These are phyloP conservation scores for Trissoscelio sp. DNA, from an alignment of 2,888 invertebrate species.

Conservation along the genomic window DNA sequence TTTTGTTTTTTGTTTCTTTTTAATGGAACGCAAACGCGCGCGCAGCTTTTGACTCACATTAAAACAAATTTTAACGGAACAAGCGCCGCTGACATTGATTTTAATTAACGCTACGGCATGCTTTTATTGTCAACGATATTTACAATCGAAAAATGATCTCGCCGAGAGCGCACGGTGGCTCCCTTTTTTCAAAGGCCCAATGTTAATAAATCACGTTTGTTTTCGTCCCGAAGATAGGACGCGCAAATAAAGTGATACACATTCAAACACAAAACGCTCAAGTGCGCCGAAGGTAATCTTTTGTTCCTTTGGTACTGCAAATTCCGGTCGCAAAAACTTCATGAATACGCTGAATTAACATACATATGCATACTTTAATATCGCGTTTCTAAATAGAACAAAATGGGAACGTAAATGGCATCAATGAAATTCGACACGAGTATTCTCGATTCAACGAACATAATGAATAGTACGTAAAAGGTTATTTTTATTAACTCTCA, in stretches of 20 bases:
- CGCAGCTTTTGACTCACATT: conserved; percentile 13
- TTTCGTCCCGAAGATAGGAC: not conserved
- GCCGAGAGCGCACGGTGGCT: not conserved
- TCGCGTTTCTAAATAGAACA: conserved; percentile 16
- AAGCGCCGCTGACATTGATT: conserved; percentile 9
- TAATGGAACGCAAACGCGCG: no score
- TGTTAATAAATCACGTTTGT: not conserved
- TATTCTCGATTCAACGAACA: not conserved
- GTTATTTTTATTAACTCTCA: not conserved
- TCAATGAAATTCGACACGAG: conserved; percentile 24
- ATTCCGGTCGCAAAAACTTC: conserved; percentile 19
- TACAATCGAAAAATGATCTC: not conserved
- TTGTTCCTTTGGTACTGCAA: conserved; percentile 8
- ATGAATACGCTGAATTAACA: conserved; percentile 23
- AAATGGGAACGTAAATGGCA: conserved; percentile 17
- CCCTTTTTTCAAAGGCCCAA: not conserved
- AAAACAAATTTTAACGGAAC: conserved; percentile 20
- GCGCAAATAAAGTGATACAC: not conserved
- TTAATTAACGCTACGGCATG: conserved; percentile 11
- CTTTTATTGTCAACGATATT: conserved; percentile 19
- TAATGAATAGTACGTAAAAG: not conserved
- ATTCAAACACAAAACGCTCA: not conserved
- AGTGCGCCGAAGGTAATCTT: conserved; percentile 12
- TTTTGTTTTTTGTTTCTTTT: no score
- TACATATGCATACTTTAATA: conserved; percentile 15